These are phyloP conservation scores for Brachyhypopomus gauderio DNA, from an alignment of 2,113 vertebrate genomes.

Conservation along the genomic window DNA sequence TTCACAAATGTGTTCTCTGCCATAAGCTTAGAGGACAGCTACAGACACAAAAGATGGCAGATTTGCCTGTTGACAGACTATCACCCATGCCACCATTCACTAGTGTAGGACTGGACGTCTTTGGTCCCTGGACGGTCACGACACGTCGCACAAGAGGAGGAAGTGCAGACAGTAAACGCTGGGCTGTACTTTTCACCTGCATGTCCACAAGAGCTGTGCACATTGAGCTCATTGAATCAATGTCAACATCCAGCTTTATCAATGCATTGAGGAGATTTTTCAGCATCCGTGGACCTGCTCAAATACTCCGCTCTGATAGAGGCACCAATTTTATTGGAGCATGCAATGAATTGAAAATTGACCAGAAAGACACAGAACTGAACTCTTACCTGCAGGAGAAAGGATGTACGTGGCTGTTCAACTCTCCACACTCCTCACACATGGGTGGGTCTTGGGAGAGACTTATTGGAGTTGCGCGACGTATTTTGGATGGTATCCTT, in stretches of 20 bases:
- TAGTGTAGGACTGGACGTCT: too few relatives aligned
- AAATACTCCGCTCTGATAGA: neutral
- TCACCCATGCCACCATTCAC: too few relatives aligned
- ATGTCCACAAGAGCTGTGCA: neutral
- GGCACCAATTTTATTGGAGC: neutral
- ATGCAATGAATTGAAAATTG: conserved; percentile 4
- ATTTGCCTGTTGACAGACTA: too few relatives aligned
- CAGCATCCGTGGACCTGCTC: neutral
- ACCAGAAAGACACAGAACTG: neutral
- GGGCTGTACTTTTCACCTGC: neutral
- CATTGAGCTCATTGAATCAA: too few relatives aligned
- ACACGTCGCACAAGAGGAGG: too few relatives aligned
- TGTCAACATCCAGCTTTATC: too few relatives aligned
- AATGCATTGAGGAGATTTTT: neutral
- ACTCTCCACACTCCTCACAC: neutral
- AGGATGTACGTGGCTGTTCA: neutral
- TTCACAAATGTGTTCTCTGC: neutral
- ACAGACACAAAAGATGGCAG: too few relatives aligned
- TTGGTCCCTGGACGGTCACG: too few relatives aligned
- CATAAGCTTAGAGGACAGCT: too few relatives aligned
- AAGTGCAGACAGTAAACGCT: conserved; percentile 6
- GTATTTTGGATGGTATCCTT: neutral
- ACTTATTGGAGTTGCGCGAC: neutral
- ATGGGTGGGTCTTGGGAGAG: conserved; percentile 2
- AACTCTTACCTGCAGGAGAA: neutral